Evolutionary conservation across 2,113 vertebrate genomes (phyloP), one percentile per base, ranked within the genome.

Genomic region (Pithys albifrons): DNA sequence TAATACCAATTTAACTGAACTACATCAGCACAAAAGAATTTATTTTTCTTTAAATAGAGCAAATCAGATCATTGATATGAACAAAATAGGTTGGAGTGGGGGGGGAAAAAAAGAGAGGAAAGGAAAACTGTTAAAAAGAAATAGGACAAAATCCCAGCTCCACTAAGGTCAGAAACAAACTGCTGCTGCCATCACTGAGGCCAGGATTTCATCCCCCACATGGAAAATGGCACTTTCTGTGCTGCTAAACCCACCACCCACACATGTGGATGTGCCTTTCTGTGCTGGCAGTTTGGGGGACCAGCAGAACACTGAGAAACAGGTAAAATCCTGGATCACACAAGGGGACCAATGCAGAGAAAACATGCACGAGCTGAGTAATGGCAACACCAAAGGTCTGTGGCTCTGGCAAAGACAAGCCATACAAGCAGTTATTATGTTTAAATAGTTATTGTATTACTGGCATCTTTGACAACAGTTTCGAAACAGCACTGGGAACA

Each of bases 401-500:
- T 25, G 75, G 57, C 81, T 80, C 64, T 86, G 80, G 77, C 48
- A 64, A 29, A 52, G 69, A 51, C 23, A 22, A 79, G 64, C 66
- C 67, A 78, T 6, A 82, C 33, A 81, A 91, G 57, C n/a, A 87
- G 69, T 55, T 71, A 83, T 66, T 74, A 59, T 29, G 57, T 39
- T 86, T 65, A 52, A 95, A 66, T 0, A 35, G 65, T 72, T 79
- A 59, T 80, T 95, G 88, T 94, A 90, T 46, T 84, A 78, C 69
- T 86, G 92, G 70, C 88, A 96, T 82, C 86, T 85, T 85, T 87
- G 83, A 89, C 79, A 81, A 39, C 12, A 54, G 72, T 46, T 90
- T 88, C 71, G 51, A 88, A 93, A 86, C 86, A 94, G 74, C 66
- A 72, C 4, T 73, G 89, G 80, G 61, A 81, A 87, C 70, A 95